phyloP scores from a whole-genome alignment of 2,797 vertebrate genomes.

The Crax fasciolata region DNA sequence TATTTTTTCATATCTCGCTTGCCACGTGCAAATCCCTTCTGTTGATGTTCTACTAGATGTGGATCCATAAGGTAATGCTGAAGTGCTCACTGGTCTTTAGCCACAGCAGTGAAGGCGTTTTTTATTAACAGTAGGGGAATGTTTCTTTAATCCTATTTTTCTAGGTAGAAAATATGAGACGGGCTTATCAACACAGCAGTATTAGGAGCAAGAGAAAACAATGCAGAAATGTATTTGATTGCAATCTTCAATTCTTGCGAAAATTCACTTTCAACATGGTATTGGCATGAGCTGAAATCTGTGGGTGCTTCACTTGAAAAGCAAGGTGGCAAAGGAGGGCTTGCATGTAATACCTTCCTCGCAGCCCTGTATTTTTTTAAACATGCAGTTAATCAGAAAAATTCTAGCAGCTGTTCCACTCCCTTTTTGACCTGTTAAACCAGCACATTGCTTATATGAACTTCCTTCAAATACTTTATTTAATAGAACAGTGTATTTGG shows the following conservation, averaged over 20 bases:
- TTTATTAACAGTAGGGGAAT: background rate
- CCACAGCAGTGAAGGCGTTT: background rate
- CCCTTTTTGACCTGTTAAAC: conserved; percentile 23
- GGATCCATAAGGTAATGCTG: background rate
- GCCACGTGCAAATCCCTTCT: background rate
- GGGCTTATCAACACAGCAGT: conserved; percentile 84
- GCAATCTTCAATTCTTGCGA: conserved; percentile 83
- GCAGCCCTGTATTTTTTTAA: background rate
- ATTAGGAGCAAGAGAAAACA: conserved; percentile 86
- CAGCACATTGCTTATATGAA: background rate
- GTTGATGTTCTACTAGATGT: background rate
- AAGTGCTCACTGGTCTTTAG: background rate
- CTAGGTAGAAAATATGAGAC: conserved; percentile 86
- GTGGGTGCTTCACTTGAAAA: conserved; percentile 82
- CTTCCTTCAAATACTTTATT: conserved; percentile 34
- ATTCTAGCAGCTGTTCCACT: background rate
- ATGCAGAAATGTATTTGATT: conserved; percentile 84
- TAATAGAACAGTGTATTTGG: background rate
- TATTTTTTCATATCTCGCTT: background rate
- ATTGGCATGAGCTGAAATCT: conserved; percentile 82
- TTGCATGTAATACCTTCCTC: background rate
- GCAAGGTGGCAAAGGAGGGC: conserved; percentile 77
- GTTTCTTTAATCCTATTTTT: conserved; percentile 14
- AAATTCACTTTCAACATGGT: conserved; percentile 82
- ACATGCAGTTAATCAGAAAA: background rate